A percentile compares a stretch with the other conserved stretches of the same genome.
Evolutionary conservation across 2,888 invertebrate genomes (phyloP).

Genomic region (Muscina levida): DNA sequence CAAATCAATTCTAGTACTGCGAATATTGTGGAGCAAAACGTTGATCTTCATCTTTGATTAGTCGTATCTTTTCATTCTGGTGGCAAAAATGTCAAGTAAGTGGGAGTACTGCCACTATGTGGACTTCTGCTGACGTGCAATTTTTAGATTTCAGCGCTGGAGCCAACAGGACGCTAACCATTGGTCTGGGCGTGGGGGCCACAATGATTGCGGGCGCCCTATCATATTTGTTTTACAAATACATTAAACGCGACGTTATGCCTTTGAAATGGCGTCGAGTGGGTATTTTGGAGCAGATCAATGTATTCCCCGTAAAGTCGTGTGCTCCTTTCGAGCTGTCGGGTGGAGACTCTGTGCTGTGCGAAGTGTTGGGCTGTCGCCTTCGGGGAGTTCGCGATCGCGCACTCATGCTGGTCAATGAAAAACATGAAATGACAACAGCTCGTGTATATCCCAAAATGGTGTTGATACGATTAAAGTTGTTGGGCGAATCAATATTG

Average conservation of each 20-base stretch:
- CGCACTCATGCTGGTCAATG: slow-evolving; percentile 76
- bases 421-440: slow-evolving; percentile 73
- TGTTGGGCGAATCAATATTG: slow-evolving; percentile 79
- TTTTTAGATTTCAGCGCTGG: slow-evolving; percentile 44
- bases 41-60: neutral
- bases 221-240: slow-evolving; percentile 71
- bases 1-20: neutral
- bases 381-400: slow-evolving; percentile 72
- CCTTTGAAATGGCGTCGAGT: slow-evolving; percentile 76
- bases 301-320: slow-evolving; percentile 76
- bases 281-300: slow-evolving; percentile 72
- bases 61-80: neutral
- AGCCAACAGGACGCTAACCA: slow-evolving; percentile 41
- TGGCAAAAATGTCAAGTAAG: slow-evolving; percentile 46
- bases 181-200: slow-evolving; percentile 70
- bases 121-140: neutral
- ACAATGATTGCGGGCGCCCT: slow-evolving; percentile 69
- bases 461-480: slow-evolving; percentile 70
- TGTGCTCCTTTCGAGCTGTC: slow-evolving; percentile 71
- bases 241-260: slow-evolving; percentile 71
- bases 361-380: slow-evolving; percentile 74
- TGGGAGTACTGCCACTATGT: neutral
- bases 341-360: slow-evolving; percentile 68
- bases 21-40: neutral
- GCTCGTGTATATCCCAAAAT: slow-evolving; percentile 76